Evolutionary conservation across 2,113 vertebrate species (phyloP), one percentile per base, ranked within the genome.

Genomic region (Lepus timidus): DNA sequence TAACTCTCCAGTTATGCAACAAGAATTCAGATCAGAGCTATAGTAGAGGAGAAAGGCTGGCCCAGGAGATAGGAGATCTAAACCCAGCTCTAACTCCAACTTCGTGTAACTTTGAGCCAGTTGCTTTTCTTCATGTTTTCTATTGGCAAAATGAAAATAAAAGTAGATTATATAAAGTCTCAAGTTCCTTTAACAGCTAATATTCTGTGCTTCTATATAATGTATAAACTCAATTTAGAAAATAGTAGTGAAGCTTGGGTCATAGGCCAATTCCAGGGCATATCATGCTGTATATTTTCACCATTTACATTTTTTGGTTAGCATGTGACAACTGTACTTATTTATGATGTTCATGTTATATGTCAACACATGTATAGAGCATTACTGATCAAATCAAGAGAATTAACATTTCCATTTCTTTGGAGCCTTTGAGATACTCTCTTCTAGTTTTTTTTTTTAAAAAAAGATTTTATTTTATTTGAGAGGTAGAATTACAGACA

Each of bases 41-140:
- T 29, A 22, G 33, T 20, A 33, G 12, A 71, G 2, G 6, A 44
- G 36, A 44, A 55, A 90, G 16, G 13, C 25, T 13, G 3, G 6
- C 8, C 17, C 10, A 39, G 17, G 10, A 52, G 4, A 55, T 17
- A 29, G 36, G 31, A 90, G n/a, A 64, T 79, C 22, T n/a, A 67
- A 73, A 78, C 12, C 23, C 61, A 68, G 27, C 5, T 33, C 17
- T 65, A 33, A 76, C 29, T 80, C 52, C 44, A 44, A 0, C 29
- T 88, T 70, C 85, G 9, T 84, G 16, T 91, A 16, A 67, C 33
- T 27, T 36, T 93, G 16, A 10, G 29, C 68, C 49, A 31, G 9
- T 39, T 89, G 51, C 13, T 70, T 92, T 73, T 20, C n/a, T 55
- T 92, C n/a, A n/a, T 68, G 86, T 95, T 81, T 44, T 58, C 6